A percentile compares a stretch with the other conserved stretches of the same genome.
Conservation (phyloP, 2,113 vertebrate species). For the Abramis brama region DNA sequence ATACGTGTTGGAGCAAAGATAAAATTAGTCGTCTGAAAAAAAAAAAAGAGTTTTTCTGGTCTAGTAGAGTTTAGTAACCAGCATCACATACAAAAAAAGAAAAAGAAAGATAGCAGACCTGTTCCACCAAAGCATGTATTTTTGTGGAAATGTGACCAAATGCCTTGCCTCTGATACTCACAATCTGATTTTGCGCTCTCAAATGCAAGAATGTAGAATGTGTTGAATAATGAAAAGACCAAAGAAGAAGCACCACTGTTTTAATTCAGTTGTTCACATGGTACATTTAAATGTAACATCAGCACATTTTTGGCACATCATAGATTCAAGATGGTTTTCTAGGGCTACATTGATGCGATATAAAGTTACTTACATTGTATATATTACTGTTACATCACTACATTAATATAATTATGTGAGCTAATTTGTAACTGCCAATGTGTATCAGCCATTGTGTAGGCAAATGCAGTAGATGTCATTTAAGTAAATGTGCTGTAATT, state of each 20-base stretch:
- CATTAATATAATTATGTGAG: slow-evolving; percentile 26
- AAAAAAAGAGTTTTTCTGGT: neutral
- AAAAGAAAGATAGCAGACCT: neutral
- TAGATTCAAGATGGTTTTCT: slow-evolving; percentile 29
- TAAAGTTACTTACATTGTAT: slow-evolving; percentile 37
- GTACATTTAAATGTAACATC: slow-evolving; percentile 42
- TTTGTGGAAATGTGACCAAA: neutral
- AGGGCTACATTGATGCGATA: slow-evolving; percentile 28
- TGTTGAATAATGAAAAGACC: neutral
- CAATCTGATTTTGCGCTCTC: neutral
- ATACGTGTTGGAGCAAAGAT: neutral
- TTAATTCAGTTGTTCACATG: slow-evolving; percentile 47
- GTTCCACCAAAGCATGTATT: neutral
- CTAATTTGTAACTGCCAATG: neutral
- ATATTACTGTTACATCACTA: slow-evolving; percentile 38
- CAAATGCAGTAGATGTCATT: neutral
- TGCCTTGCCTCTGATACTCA: neutral
- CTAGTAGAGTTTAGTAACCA: neutral
- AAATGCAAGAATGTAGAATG: neutral
- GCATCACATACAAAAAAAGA: neutral
- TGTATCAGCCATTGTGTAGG: neutral
- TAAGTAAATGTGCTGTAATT: slow-evolving; percentile 14
- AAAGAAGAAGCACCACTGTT: slow-evolving; percentile 38
- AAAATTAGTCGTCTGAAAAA: slow-evolving; percentile 31
- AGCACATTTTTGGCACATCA: slow-evolving; percentile 43